Evolutionary conservation across 2,797 vertebrate species (phyloP).

Genomic region (Menidia menidia): DNA sequence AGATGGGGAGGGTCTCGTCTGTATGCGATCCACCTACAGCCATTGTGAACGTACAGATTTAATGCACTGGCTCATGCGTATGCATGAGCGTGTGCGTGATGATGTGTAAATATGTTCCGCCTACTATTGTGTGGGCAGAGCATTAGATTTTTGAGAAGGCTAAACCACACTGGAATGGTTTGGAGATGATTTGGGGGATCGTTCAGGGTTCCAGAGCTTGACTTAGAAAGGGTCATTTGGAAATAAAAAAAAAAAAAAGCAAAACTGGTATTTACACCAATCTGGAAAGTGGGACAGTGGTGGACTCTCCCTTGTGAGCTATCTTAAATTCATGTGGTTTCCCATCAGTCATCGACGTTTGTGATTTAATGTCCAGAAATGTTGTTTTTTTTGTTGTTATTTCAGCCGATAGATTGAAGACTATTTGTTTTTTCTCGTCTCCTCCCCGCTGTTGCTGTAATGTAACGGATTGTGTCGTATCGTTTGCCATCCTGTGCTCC

Average conservation of each 20-base stretch:
- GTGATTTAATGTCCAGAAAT: slow-evolving; percentile 38
- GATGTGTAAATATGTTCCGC: slow-evolving; percentile 76
- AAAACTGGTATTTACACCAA: slow-evolving; percentile 12
- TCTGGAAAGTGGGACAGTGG: slow-evolving; percentile 36
- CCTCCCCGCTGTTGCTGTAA: slow-evolving; percentile 3
- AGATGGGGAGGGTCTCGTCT: slow-evolving; percentile 54
- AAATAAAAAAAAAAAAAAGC: slow-evolving; percentile 5
- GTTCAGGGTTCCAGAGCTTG: slow-evolving; percentile 34
- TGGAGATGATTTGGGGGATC: slow-evolving; percentile 38
- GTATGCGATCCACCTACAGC: slow-evolving; percentile 67
- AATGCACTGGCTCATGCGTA: slow-evolving; percentile 43
- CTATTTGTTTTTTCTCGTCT: slow-evolving; percentile 29
- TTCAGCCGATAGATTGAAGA: slow-evolving; percentile 29
- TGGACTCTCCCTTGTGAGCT: slow-evolving; percentile 20
- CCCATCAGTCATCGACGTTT: slow-evolving; percentile 38
- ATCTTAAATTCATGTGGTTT: slow-evolving; percentile 53
- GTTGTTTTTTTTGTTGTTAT: slow-evolving; percentile 9
- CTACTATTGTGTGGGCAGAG: slow-evolving; percentile 75
- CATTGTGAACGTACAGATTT: slow-evolving; percentile 34
- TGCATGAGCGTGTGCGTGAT: slow-evolving; percentile 42
- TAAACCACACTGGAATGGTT: slow-evolving; percentile 55
- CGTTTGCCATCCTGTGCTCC: neutral
- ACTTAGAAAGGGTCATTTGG: slow-evolving; percentile 37
- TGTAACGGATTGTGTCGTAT: slow-evolving; percentile 11
- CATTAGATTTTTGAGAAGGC: slow-evolving; percentile 59